phyloP scores from a whole-genome alignment of 2,113 vertebrate species.

The Misgurnus mizolepis region DNA sequence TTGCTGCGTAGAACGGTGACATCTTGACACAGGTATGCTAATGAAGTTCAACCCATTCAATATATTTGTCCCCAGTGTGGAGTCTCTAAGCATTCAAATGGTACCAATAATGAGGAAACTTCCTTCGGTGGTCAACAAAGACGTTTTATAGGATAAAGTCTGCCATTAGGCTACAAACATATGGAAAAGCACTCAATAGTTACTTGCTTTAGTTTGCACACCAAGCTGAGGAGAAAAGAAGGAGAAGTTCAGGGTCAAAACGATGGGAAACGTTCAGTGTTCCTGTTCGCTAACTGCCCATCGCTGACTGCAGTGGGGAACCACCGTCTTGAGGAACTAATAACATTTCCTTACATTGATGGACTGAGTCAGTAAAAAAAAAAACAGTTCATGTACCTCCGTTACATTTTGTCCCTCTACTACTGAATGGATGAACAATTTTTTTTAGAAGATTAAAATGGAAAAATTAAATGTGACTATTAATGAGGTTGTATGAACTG shows the following conservation, averaged over 20 bases:
- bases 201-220: conserved; percentile 1
- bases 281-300: conserved; percentile 32
- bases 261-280: conserved; percentile 39
- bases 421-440: neutral
- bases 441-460: neutral
- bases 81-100: conserved; percentile 34
- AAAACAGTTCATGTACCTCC: neutral
- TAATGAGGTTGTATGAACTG: neutral
- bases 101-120: conserved; percentile 35
- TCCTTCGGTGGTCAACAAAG: conserved; percentile 35
- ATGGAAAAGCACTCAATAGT: conserved; percentile 50
- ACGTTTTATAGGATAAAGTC: conserved; percentile 32
- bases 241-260: conserved; percentile 42
- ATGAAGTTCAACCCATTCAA: conserved; percentile 22
- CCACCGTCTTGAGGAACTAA: conserved; percentile 25
- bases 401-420: conserved; percentile 17
- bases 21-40: conserved; percentile 35
- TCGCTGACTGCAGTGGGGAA: conserved; percentile 48
- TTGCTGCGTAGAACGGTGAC: neutral
- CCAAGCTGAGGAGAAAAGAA: conserved; percentile 30
- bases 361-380: conserved; percentile 9
- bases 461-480: conserved; percentile 13
- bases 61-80: conserved; percentile 36
- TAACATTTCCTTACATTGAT: conserved; percentile 32
- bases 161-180: conserved; percentile 9